Conservation (phyloP, 2,113 vertebrate genomes). For the Pandion haliaetus region DNA sequence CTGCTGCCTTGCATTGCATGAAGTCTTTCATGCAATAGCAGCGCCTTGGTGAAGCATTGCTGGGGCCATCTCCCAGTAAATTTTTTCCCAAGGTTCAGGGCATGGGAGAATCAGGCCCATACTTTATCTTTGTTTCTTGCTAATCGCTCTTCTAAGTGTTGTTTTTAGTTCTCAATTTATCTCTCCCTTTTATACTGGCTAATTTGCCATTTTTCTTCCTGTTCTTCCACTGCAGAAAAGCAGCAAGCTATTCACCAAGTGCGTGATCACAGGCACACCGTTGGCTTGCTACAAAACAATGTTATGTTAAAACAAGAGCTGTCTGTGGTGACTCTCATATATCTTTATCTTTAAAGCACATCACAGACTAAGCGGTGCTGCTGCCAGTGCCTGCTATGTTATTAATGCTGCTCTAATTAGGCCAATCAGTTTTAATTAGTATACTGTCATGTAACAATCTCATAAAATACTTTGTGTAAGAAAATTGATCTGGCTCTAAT, state of each 20-base stretch:
- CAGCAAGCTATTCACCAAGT: not conserved
- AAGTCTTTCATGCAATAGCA: not conserved
- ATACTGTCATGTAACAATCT: slow-evolving; percentile 69
- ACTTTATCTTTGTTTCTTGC: not conserved
- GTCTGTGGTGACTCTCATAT: not conserved
- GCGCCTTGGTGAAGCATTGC: not conserved
- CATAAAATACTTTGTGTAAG: slow-evolving; percentile 67
- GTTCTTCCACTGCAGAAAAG: not conserved
- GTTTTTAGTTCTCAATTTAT: not conserved
- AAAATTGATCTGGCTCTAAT: slow-evolving; percentile 73
- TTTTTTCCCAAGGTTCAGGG: not conserved
- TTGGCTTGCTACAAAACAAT: not conserved
- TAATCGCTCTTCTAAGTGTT: not conserved
- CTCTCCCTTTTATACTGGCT: not conserved
- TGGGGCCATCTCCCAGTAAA: not conserved
- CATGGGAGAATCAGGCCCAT: not conserved
- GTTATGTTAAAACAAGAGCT: not conserved
- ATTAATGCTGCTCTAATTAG: slow-evolving; percentile 76
- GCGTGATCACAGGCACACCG: not conserved
- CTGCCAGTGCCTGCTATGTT: slow-evolving; percentile 40
- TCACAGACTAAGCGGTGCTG: not conserved
- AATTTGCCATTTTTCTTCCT: not conserved
- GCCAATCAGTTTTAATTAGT: slow-evolving; percentile 76
- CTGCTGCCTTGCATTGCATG: not conserved
- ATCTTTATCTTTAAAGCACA: not conserved